These are phyloP conservation scores for Cliona cf. orientalis DNA, from an alignment of 37 sponge, comb jelly and placozoan genomes.

Conservation along the genomic window DNA sequence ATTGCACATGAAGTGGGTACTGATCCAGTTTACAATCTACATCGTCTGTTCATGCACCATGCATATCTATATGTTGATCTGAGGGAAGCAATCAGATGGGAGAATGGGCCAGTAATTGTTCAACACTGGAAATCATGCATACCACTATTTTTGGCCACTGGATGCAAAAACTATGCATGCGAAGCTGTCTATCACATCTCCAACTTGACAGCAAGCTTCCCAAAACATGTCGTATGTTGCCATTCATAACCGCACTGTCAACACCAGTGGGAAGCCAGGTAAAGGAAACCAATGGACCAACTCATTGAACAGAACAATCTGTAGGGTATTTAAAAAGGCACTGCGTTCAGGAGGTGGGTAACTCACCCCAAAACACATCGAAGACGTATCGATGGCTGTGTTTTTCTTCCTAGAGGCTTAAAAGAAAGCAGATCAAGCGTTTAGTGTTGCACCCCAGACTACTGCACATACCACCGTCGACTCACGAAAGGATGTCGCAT, in stretches of 20 bases:
- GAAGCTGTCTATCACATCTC: slow-evolving; percentile 11
- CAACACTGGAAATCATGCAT: slow-evolving; percentile 29
- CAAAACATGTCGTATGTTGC: slow-evolving; percentile 32
- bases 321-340: not conserved
- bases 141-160: slow-evolving; percentile 11
- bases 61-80: slow-evolving; percentile 13
- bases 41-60: not conserved
- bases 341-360: not conserved
- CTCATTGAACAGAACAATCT: slow-evolving; percentile 20
- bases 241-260: slow-evolving; percentile 35
- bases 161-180: slow-evolving; percentile 1
- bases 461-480: not conserved
- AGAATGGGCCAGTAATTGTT: slow-evolving; percentile 24
- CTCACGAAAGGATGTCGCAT: not conserved
- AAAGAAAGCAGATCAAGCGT: not conserved
- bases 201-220: slow-evolving; percentile 18
- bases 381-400: not conserved
- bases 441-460: not conserved
- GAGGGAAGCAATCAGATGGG: slow-evolving; percentile 14
- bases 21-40: not conserved
- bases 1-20: not conserved
- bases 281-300: slow-evolving; percentile 29
- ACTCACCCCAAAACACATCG: not conserved
- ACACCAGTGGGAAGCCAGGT: slow-evolving; percentile 25
- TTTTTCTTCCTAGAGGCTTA: not conserved